Conservation (phyloP, 1,140 invertebrate species). For the Drosophila funebris region DNA sequence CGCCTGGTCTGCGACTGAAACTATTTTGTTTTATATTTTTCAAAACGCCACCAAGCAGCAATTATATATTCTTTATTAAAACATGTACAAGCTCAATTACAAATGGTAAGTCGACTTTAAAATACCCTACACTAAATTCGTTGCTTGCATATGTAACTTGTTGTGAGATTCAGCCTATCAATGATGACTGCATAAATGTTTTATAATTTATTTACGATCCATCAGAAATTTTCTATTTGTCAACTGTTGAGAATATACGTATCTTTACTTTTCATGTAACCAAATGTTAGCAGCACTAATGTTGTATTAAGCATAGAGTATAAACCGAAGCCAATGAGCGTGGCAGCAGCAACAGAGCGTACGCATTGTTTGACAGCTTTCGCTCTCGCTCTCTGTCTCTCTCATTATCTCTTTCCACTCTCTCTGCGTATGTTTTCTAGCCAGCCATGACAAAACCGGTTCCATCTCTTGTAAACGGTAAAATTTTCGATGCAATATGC, state of each 20-base stretch:
- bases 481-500: constrained; percentile 4
- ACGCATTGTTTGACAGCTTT: neutral
- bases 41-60: constrained; percentile 48
- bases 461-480: constrained; percentile 29
- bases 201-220: too few relatives aligned
- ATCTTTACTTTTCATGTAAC: neutral
- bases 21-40: constrained; percentile 40
- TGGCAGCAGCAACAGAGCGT: constrained; percentile 22
- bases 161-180: too few relatives aligned
- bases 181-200: neutral
- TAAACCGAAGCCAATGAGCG: constrained; percentile 13
- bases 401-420: neutral
- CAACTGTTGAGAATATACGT: neutral
- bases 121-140: constrained; percentile 28
- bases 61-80: constrained; percentile 74
- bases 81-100: neutral
- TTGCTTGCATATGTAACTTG: neutral
- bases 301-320: neutral
- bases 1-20: constrained; percentile 63
- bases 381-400: neutral
- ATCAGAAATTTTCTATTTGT: too few relatives aligned
- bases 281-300: neutral
- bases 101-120: neutral
- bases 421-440: constrained; percentile 8
- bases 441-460: constrained; percentile 35